Evolutionary conservation across 2,888 invertebrate species (phyloP), one percentile per base, ranked within the genome.

Genomic region (Cremastinae sp.): DNA sequence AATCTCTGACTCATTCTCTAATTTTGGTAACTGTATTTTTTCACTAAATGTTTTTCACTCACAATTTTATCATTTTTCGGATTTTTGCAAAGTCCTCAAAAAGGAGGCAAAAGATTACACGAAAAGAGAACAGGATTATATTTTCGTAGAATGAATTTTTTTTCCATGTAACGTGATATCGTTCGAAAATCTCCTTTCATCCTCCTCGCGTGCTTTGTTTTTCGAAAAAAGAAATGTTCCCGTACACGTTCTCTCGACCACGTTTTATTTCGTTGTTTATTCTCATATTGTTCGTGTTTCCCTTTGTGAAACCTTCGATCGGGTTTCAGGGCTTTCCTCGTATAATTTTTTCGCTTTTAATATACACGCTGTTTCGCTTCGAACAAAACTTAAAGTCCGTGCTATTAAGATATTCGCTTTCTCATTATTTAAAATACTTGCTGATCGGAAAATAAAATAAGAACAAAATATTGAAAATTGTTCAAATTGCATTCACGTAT

Each of bases 111-210:
- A 16, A 2, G 14, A 28, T 35, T 58, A 12, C 20, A 12, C 45
- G 35, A 35, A 69, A 58, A 41, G 51, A 35, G 20, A 65, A 69
- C 35, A 41, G 16, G 22, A 51, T 28, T 28, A 28, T 28, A 28
- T 28, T 28, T 28, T 28, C 5, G 28, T 5, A 5, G 14, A 43
- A n/a, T 16, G 9, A 35, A 47, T 28, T 22, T 10, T 18, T 61
- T 64, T 51, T 53, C n/a, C 35, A 61, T 56, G 80, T 81, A 81
- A 81, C 75, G 76, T 70, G 81, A 83, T 81, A 81, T 74, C 65
- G 56, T 55, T 70, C 22, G 58, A 39, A 69, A 69, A 22, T 22
- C 51, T 49, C 51, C 64, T 55, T 49, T 45, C 56, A 18, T 18
- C 10, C 16, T 9, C 56, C 28, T 41, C 43, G 37, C 37, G 9